A percentile compares a stretch with the other conserved stretches of the same genome.
These are phyloP conservation scores for Benitochromis conjunctus DNA, from an alignment of 2,113 vertebrate species.

Conservation along the genomic window DNA sequence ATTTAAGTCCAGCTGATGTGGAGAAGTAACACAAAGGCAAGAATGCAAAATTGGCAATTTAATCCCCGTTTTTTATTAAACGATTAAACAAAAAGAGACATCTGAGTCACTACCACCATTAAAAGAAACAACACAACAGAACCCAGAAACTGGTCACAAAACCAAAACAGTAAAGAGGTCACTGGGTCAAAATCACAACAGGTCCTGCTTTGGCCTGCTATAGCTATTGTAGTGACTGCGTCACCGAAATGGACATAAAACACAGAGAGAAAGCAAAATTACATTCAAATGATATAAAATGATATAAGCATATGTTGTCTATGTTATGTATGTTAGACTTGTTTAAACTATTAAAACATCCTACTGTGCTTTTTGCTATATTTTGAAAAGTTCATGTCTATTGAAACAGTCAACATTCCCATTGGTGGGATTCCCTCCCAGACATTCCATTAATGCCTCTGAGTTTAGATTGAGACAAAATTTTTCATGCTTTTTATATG, in stretches of 20 bases:
- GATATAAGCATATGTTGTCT: neutral
- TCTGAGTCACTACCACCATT: neutral
- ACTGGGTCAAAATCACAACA: neutral
- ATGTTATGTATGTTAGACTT: neutral
- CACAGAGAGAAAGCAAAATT: too few relatives aligned
- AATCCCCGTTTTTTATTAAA: neutral
- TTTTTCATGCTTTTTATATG: neutral
- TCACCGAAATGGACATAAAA: too few relatives aligned
- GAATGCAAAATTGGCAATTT: neutral
- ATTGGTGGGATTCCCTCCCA: neutral
- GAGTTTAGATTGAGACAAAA: neutral
- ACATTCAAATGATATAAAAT: neutral
- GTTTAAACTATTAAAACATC: neutral
- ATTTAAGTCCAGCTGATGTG: neutral
- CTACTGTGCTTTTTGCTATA: neutral
- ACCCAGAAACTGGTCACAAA: neutral
- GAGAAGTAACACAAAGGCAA: neutral
- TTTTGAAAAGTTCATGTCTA: neutral
- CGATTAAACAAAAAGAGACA: neutral
- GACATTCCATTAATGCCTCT: neutral
- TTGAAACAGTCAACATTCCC: neutral
- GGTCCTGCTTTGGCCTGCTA: too few relatives aligned
- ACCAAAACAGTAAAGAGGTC: neutral
- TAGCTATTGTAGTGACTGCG: too few relatives aligned
- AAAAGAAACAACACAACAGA: neutral